phyloP scores from a whole-genome alignment of 2,888 invertebrate genomes.

The Callyntrura sp. region DNA sequence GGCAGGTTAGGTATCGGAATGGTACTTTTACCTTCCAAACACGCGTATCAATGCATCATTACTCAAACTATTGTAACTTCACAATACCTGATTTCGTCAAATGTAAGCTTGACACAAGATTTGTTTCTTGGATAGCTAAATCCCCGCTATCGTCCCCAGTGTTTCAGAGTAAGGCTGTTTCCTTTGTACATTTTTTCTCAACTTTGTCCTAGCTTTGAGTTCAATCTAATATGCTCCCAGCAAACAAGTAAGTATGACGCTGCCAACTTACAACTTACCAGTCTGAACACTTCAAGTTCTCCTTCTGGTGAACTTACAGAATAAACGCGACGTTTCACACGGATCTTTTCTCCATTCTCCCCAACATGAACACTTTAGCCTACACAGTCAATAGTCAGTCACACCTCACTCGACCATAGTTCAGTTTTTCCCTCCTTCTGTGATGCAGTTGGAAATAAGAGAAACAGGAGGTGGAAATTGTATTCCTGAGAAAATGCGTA shows the following conservation, averaged over 20 bases:
- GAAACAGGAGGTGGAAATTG: background rate
- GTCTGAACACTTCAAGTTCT: conserved; percentile 13
- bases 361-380: background rate
- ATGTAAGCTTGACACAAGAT: background rate
- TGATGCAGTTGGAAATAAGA: conserved; percentile 16
- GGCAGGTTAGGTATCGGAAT: too few species aligned
- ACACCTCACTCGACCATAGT: background rate
- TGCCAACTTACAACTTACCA: conserved; percentile 20
- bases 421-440: background rate
- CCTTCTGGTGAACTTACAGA: background rate
- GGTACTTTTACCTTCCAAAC: too few species aligned
- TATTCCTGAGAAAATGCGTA: conserved; percentile 21
- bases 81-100: conserved; percentile 8
- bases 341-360: conserved; percentile 57
- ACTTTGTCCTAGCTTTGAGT: background rate
- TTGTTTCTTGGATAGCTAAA: conserved; percentile 32
- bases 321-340: conserved; percentile 62
- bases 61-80: conserved; percentile 23
- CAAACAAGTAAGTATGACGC: too few species aligned
- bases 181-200: background rate
- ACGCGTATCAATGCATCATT: too few species aligned
- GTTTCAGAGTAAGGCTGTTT: background rate
- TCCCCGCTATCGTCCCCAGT: conserved; percentile 5
- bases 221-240: too few species aligned
- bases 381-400: background rate